Evolutionary conservation across 2,113 vertebrate genomes (phyloP).

Genomic region (Nerophis lumbriciformis): DNA sequence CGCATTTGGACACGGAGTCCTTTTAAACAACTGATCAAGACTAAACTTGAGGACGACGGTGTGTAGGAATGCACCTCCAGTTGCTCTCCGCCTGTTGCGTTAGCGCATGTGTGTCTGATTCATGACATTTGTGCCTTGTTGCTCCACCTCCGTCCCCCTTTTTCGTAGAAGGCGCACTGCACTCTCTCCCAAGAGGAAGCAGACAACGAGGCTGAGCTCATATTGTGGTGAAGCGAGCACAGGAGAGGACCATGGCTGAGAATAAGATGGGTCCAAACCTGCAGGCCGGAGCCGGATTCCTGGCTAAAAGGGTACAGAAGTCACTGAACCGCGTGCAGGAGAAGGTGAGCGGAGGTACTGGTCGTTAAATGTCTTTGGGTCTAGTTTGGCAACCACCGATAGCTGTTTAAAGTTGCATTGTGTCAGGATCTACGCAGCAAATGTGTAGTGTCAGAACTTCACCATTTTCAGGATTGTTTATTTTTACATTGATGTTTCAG

Average conservation of each 20-base stretch:
- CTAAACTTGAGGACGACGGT: slow-evolving; percentile 14
- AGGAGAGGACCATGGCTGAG: slow-evolving; percentile 79
- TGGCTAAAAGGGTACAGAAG: slow-evolving; percentile 90
- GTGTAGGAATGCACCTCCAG: not conserved
- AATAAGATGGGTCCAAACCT: slow-evolving; percentile 72
- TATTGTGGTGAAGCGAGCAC: not conserved
- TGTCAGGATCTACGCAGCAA: no score
- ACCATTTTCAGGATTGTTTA: not conserved
- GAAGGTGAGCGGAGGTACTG: slow-evolving; percentile 74
- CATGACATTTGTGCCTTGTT: slow-evolving; percentile 13
- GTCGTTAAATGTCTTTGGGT: not conserved
- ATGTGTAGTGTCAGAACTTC: not conserved
- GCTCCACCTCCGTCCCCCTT: slow-evolving; percentile 48
- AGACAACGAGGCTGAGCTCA: not conserved
- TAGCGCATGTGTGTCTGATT: not conserved
- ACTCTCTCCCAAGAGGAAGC: slow-evolving; percentile 45
- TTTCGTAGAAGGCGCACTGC: slow-evolving; percentile 8
- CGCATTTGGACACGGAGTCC: not conserved
- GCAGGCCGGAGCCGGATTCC: slow-evolving; percentile 79
- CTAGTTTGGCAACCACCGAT: no score
- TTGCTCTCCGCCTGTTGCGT: not conserved
- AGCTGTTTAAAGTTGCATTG: no score
- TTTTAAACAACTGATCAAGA: slow-evolving; percentile 10
- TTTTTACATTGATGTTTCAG: no score
- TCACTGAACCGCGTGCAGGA: slow-evolving; percentile 87